Percentiles rank a stretch among this genome's conserved stretches.
Conservation (phyloP, 2,113 vertebrate genomes). For the Charadrius vociferus region DNA sequence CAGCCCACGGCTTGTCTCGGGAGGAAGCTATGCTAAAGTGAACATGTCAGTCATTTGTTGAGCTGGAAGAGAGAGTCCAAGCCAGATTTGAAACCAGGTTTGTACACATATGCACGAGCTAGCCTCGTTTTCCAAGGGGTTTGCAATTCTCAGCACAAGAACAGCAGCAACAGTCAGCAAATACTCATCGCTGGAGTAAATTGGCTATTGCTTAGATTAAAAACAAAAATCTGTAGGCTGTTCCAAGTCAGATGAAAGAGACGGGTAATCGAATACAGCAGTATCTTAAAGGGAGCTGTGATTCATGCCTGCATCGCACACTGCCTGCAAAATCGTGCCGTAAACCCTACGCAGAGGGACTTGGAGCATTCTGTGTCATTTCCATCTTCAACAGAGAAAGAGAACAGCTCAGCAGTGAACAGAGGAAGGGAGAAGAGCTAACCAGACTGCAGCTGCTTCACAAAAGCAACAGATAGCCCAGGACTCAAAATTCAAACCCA, state of each 20-base stretch:
- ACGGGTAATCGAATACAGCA: not conserved
- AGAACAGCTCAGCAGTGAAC: not conserved
- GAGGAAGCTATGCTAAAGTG: constrained; percentile 8
- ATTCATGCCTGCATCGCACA: constrained; percentile 1
- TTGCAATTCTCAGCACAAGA: not conserved
- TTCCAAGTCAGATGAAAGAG: not conserved
- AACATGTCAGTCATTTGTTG: constrained; percentile 42
- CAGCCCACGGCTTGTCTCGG: not conserved
- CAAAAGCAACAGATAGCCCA: not conserved
- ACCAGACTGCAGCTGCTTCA: not conserved
- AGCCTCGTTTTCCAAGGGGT: not conserved
- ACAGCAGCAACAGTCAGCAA: not conserved
- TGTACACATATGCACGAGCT: not conserved
- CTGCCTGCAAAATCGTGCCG: not conserved
- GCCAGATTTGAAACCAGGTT: constrained; percentile 16
- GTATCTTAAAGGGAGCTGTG: not conserved
- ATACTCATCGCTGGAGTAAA: not conserved
- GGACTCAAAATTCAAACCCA: not conserved
- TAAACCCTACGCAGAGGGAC: not conserved
- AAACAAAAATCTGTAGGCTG: not conserved
- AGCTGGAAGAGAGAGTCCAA: constrained; percentile 31
- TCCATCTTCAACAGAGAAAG: not conserved
- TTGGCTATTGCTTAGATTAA: not conserved
- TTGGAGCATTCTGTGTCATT: not conserved
- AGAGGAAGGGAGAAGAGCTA: not conserved